phyloP scores from a whole-genome alignment of 2,888 invertebrate genomes.

The Spatulosminthurus flaviceps region DNA sequence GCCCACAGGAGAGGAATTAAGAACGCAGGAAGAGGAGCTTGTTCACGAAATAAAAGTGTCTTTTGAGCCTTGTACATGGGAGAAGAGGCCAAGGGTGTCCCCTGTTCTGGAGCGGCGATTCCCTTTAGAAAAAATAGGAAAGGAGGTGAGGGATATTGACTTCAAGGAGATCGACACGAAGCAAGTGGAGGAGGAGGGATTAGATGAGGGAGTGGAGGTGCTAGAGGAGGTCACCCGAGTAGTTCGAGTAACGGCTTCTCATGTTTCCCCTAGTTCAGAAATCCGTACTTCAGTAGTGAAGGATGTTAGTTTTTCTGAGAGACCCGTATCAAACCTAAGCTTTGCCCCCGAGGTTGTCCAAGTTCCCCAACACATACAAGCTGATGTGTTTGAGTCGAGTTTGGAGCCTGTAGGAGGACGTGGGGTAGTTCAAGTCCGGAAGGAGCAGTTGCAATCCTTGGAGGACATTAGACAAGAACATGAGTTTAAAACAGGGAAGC shows the following conservation, averaged over 20 bases:
- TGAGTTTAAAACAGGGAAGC: neutral
- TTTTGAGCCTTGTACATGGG: constrained; percentile 52
- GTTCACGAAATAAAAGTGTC: constrained; percentile 60
- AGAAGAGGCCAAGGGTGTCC: constrained; percentile 51
- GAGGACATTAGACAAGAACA: neutral
- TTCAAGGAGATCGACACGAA: constrained; percentile 39
- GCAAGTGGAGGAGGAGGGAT: constrained; percentile 22
- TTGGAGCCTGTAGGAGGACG: constrained; percentile 31
- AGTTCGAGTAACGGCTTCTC: neutral
- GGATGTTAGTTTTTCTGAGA: neutral
- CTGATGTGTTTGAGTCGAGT: constrained; percentile 61
- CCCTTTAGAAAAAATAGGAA: constrained; percentile 16
- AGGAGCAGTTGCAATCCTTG: neutral
- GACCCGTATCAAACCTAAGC: constrained; percentile 50
- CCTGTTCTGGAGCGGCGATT: constrained; percentile 51
- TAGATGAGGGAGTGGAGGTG: constrained; percentile 49
- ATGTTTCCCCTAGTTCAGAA: neutral
- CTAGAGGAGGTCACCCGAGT: constrained; percentile 35
- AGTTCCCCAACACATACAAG: constrained; percentile 62
- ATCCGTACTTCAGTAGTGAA: neutral
- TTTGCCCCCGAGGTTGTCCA: constrained; percentile 59
- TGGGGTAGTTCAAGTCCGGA: neutral
- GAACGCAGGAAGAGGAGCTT: constrained; percentile 49
- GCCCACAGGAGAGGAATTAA: constrained; percentile 51
- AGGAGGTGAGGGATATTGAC: constrained; percentile 36